These are phyloP conservation scores for Microcebus tavaratra DNA, from an alignment of 2,113 vertebrate species.

Conservation along the genomic window DNA sequence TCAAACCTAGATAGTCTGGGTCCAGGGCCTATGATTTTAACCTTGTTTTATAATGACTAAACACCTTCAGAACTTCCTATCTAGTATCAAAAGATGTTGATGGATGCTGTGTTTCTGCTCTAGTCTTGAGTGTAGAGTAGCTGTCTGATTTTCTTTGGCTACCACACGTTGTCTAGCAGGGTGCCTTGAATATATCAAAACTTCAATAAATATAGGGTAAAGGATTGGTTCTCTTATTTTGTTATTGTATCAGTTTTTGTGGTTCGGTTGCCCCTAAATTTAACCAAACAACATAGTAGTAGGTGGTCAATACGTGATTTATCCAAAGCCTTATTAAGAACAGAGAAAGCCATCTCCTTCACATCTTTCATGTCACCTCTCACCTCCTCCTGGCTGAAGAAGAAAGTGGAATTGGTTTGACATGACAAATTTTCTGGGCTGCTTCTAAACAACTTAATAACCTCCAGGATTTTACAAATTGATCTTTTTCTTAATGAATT, in stretches of 20 bases:
- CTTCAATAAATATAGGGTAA: background rate
- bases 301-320: constrained; percentile 63
- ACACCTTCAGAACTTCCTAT: background rate
- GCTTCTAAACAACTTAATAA: constrained; percentile 75
- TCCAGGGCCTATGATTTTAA: background rate
- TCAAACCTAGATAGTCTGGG: background rate
- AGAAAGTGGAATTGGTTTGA: constrained; percentile 62
- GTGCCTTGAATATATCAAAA: background rate
- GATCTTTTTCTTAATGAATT: constrained; percentile 79
- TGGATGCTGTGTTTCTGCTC: background rate
- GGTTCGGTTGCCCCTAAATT: constrained; percentile 9
- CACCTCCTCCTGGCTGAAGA: constrained; percentile 45
- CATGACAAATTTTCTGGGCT: constrained; percentile 67
- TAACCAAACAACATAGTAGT: constrained; percentile 54
- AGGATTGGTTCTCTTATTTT: constrained; percentile 47
- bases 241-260: constrained; percentile 35
- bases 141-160: background rate
- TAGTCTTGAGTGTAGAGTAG: background rate
- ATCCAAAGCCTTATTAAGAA: constrained; percentile 54
- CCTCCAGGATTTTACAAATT: constrained; percentile 75
- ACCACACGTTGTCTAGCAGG: background rate
- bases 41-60: background rate
- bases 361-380: constrained; percentile 25
- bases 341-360: constrained; percentile 6
- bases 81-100: background rate